Evolutionary conservation across 1,140 invertebrate species (phyloP).

Genomic region (Scylla paramamosain): DNA sequence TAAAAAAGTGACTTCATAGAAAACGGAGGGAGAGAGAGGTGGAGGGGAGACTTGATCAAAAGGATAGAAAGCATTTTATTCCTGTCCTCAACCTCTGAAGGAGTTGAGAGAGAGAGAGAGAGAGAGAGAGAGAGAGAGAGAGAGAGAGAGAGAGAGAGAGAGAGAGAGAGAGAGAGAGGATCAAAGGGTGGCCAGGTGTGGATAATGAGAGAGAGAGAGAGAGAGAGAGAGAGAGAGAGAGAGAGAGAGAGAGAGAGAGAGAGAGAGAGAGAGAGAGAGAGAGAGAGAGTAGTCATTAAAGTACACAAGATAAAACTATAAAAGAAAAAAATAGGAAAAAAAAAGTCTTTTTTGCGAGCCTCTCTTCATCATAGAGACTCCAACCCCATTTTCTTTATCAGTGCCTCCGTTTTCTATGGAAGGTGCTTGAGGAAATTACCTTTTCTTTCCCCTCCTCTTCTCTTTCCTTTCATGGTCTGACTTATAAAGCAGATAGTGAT

Average conservation of each 20-base stretch:
- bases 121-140: conserved; percentile 44
- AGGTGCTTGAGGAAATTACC: not conserved
- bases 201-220: not conserved
- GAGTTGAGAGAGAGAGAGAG: conserved; percentile 38
- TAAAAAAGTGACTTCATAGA: not conserved
- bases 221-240: conserved; percentile 21
- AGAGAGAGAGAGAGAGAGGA: not conserved
- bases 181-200: not conserved
- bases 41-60: conserved; percentile 5
- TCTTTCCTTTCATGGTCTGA: not conserved
- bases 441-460: not conserved
- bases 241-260: conserved; percentile 23
- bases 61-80: not conserved
- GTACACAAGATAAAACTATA: not conserved
- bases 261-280: not conserved
- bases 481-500: too few species aligned
- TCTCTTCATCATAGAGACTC: not conserved
- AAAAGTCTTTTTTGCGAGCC: not conserved
- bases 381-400: not conserved
- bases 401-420: not conserved
- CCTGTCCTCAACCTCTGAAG: conserved; percentile 19
- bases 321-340: too few species aligned
- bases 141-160: conserved; percentile 34
- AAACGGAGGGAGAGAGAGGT: not conserved
- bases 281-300: not conserved